phyloP scores from a whole-genome alignment of 2,113 vertebrate genomes.

The Morone chrysops region DNA sequence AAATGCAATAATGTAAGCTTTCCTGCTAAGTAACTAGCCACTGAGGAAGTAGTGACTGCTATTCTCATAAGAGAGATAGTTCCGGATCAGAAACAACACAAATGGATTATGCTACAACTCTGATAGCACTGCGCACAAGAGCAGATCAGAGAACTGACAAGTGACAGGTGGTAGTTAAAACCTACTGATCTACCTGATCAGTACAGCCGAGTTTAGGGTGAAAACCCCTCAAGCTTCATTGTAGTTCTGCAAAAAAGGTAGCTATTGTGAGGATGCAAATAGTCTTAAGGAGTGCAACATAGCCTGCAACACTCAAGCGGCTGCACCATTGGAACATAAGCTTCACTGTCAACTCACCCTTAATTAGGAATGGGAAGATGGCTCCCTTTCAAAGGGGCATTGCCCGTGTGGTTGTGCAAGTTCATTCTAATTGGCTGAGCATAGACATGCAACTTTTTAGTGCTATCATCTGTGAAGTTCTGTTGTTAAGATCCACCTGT shows the following conservation, averaged over 20 bases:
- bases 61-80: not conserved
- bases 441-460: conserved; percentile 4
- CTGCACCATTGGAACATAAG: not conserved
- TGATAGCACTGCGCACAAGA: not conserved
- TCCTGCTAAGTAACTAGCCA: not conserved
- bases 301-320: not conserved
- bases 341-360: not conserved
- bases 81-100: not conserved
- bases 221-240: not conserved
- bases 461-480: not conserved
- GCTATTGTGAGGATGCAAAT: not conserved
- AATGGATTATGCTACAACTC: not conserved
- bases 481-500: conserved; percentile 10
- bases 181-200: not conserved
- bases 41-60: not conserved
- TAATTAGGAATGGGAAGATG: not conserved
- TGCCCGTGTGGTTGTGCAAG: not conserved
- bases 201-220: no score
- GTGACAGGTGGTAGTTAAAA: not conserved
- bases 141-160: not conserved
- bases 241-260: not conserved
- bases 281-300: not conserved
- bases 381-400: not conserved
- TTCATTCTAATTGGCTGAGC: not conserved
- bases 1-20: not conserved